Evolutionary conservation across 1,140 invertebrate species (phyloP), one percentile per base, ranked within the genome.

Genomic region (Danaus plexippus): DNA sequence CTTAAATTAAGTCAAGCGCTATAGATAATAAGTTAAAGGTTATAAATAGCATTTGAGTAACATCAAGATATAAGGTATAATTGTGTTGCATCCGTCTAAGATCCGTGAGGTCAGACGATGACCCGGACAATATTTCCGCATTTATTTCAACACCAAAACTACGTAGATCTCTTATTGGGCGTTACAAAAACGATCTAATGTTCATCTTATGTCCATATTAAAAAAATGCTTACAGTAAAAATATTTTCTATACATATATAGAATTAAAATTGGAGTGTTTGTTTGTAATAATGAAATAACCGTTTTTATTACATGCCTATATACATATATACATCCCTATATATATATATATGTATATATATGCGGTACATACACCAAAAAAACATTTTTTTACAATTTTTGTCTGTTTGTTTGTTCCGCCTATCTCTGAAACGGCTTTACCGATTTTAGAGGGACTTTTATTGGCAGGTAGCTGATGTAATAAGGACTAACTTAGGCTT

Each of bases 51-150:
- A 8, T 32, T 32, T 32, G 22, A 46, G 57, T 48, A 53, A 48
- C 45, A 57, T 66, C 57, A 66, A 59, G 46, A 59, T 43, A n/a
- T n/a, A n/a, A 22, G 55, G 42, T 44, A 51, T 53, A 65, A 61
- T 65, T 53, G 54, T 54, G 52, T 32, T 32, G 22, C 45, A 46
- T 59, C 44, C 61, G 56, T 53, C 54, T 55, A 22, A 18, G 13
- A 54, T 53, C 59, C 56, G 64, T 59, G 64, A 65, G 59, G 59
- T 65, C 53, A 58, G 50, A 40, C 46, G 42, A 9, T 11, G 18
- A 62, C 57, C 56, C 56, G 43, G 15, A 43, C 13, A n/a, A 55
- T 48, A 48, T 59, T 57, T 51, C 61, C 64, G 56, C 43, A 13
- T 52, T 32, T 32, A 13, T 59, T 59, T 55, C 49, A 42, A 48